Percentiles rank a stretch among this genome's conserved stretches.
phyloP scores from a whole-genome alignment of 2,113 vertebrate species.

The Pteruthius melanotis region DNA sequence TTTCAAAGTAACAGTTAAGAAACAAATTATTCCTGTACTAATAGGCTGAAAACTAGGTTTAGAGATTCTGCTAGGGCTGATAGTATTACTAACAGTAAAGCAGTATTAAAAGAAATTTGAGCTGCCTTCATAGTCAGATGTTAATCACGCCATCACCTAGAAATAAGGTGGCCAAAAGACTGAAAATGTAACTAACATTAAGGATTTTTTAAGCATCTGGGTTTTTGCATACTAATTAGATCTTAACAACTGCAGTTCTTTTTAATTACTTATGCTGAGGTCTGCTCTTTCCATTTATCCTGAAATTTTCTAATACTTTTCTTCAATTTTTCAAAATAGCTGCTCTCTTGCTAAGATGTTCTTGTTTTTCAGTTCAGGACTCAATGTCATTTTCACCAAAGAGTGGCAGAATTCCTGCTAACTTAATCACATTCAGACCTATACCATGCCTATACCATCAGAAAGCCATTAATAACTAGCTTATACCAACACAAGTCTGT shows the following conservation, averaged over 20 bases:
- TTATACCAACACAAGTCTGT: conserved; percentile 5
- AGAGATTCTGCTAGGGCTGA: background rate
- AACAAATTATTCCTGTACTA: conserved; percentile 1
- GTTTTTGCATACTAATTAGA: background rate
- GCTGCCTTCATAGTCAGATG: background rate
- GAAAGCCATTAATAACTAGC: conserved; percentile 38
- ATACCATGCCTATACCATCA: background rate
- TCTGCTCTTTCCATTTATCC: background rate
- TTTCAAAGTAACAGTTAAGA: conserved; percentile 34
- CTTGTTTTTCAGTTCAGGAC: background rate
- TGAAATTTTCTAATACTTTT: background rate
- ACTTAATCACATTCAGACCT: conserved; percentile 31
- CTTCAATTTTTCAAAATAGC: background rate
- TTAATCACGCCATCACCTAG: background rate
- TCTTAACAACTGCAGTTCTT: background rate
- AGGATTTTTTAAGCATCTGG: background rate
- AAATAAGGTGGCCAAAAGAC: background rate
- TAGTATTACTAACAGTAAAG: background rate
- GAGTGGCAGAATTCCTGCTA: conserved; percentile 2
- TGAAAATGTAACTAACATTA: background rate
- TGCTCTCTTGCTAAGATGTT: background rate
- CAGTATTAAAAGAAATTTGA: background rate
- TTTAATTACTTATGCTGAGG: background rate
- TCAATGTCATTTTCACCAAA: background rate
- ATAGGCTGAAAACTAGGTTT: background rate